A percentile compares a stretch with the other conserved stretches of the same genome.
phyloP scores from a whole-genome alignment of 1,140 invertebrate species.

The Aphaenogaster ashmeadi region DNA sequence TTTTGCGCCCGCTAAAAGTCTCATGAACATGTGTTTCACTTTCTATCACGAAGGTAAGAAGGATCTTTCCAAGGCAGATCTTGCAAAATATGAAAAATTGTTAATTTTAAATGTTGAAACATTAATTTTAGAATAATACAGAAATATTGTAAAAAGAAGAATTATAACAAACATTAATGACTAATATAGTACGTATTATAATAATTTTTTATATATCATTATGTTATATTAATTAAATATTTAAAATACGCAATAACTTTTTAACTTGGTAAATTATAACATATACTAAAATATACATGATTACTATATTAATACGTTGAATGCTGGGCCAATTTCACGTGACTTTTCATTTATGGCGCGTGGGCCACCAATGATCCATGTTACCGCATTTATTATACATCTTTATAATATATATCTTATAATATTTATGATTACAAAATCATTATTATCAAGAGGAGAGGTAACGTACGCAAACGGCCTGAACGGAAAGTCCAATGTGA shows the following conservation, averaged over 20 bases:
- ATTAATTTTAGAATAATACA: conserved; percentile 16
- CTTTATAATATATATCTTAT: too few relatives aligned
- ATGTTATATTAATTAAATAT: background rate
- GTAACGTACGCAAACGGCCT: too few relatives aligned
- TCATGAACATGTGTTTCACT: conserved; percentile 95
- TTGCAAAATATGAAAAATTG: conserved; percentile 1
- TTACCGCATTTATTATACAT: too few relatives aligned
- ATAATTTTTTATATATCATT: background rate
- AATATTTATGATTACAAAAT: too few relatives aligned
- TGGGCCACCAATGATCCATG: too few relatives aligned
- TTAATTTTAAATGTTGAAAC: background rate
- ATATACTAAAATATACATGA: background rate
- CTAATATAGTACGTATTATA: background rate
- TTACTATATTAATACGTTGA: background rate
- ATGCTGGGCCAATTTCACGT: too few relatives aligned
- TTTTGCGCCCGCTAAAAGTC: conserved; percentile 92
- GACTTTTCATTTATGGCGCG: too few relatives aligned
- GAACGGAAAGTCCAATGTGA: too few relatives aligned
- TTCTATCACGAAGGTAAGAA: conserved; percentile 92
- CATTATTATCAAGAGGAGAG: too few relatives aligned
- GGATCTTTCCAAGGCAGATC: background rate
- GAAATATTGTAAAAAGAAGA: conserved; percentile 2
- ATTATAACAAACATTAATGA: background rate
- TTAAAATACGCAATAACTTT: background rate
- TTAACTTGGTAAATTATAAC: background rate